These are phyloP conservation scores for Oconnorella tubifera DNA, from an alignment of 2,888 invertebrate genomes.

Conservation along the genomic window DNA sequence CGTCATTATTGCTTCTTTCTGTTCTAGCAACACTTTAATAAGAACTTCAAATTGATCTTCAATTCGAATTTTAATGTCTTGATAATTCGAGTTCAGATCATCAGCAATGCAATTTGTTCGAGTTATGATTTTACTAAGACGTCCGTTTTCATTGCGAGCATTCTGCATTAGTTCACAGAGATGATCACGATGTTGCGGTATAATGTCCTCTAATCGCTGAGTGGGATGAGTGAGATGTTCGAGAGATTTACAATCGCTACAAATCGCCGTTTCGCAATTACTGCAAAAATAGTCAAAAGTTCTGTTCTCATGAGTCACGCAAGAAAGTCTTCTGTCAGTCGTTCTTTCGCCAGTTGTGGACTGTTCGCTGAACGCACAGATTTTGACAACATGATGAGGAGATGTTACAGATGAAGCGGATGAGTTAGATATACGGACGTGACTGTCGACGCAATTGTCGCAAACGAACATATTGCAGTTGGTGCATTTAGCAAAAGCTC, in stretches of 20 bases:
- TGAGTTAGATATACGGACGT: not conserved
- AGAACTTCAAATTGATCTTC: constrained; percentile 51
- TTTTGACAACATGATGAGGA: not conserved
- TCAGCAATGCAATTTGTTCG: not conserved
- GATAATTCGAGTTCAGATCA: not conserved
- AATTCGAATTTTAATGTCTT: constrained; percentile 43
- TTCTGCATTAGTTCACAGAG: not conserved
- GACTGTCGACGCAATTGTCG: not conserved
- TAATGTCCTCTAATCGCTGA: not conserved
- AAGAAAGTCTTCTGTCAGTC: constrained; percentile 38
- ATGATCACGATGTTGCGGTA: not conserved
- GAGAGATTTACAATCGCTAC: constrained; percentile 51
- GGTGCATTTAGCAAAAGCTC: not conserved
- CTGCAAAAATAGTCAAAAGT: constrained; percentile 57
- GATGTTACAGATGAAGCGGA: not conserved
- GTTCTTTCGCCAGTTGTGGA: not conserved
- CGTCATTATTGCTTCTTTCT: constrained; percentile 48
- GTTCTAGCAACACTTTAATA: constrained; percentile 45
- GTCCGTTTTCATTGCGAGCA: not conserved
- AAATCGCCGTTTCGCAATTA: constrained; percentile 60
- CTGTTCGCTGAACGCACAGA: not conserved
- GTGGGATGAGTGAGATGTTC: not conserved
- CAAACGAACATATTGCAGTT: not conserved
- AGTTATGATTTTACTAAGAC: not conserved
- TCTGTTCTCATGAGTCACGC: constrained; percentile 53